These are phyloP conservation scores for Echinometra lucunter DNA, from an alignment of 53 echinoderm and acorn worm genomes.

Conservation along the genomic window DNA sequence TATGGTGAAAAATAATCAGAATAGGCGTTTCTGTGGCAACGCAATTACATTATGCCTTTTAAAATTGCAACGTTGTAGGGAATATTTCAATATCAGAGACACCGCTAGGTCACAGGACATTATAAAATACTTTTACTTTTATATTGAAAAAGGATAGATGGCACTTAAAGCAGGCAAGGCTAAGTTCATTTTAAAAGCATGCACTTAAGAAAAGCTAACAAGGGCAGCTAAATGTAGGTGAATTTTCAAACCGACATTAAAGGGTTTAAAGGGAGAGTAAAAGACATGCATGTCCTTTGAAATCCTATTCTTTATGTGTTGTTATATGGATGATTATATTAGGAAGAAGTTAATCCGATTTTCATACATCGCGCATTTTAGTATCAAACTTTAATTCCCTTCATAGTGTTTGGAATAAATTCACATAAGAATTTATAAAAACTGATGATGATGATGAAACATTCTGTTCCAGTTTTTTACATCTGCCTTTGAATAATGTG, in stretches of 20 bases:
- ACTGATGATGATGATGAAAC: too few species aligned
- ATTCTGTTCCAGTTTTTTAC: background rate
- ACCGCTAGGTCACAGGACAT: background rate
- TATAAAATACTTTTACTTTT: background rate
- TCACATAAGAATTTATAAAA: background rate
- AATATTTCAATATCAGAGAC: background rate
- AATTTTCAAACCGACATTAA: background rate
- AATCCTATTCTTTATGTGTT: too few species aligned
- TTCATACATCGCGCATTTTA: background rate
- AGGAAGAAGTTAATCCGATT: background rate
- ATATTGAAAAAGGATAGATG: background rate
- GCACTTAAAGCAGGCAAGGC: background rate
- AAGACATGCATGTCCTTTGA: too few species aligned
- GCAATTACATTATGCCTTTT: background rate
- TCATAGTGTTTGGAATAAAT: background rate
- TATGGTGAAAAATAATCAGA: background rate
- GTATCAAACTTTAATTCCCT: background rate
- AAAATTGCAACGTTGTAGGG: background rate
- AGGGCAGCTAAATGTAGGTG: too few species aligned
- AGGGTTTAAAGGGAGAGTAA: background rate
- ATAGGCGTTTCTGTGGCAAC: background rate
- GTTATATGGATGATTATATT: too few species aligned
- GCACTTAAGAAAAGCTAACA: background rate
- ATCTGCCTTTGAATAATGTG: background rate
- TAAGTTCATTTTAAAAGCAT: background rate